Conservation (phyloP, 2,888 invertebrate genomes). For the Nowickia ferox region DNA sequence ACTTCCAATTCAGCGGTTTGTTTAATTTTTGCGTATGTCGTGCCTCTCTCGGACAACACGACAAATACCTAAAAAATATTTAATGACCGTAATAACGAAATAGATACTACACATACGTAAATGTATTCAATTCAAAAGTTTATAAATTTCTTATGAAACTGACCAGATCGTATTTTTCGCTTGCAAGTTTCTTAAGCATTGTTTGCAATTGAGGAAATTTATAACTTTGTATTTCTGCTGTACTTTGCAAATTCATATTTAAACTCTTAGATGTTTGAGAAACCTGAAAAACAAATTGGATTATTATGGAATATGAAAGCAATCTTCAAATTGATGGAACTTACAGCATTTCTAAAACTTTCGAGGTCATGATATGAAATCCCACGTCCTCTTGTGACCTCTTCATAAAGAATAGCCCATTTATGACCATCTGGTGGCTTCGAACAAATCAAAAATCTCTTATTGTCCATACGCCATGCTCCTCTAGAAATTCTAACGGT, state of each 20-base stretch:
- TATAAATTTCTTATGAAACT: slow-evolving; percentile 69
- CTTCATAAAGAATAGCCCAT: slow-evolving; percentile 78
- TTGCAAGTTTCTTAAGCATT: slow-evolving; percentile 74
- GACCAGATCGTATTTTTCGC: slow-evolving; percentile 84
- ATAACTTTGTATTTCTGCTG: slow-evolving; percentile 69
- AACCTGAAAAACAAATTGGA: slow-evolving; percentile 69
- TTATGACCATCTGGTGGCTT: slow-evolving; percentile 70
- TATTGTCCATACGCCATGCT: slow-evolving; percentile 76
- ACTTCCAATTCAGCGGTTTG: slow-evolving; percentile 87
- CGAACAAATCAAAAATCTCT: slow-evolving; percentile 71
- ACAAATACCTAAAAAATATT: slow-evolving; percentile 82
- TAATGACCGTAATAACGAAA: background rate
- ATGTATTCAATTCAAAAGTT: background rate
- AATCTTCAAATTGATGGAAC: background rate
- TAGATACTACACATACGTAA: background rate
- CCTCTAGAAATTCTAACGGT: slow-evolving; percentile 73
- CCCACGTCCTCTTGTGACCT: slow-evolving; percentile 31
- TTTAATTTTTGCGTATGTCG: slow-evolving; percentile 85
- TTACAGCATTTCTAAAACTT: slow-evolving; percentile 42
- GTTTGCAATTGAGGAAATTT: slow-evolving; percentile 8
- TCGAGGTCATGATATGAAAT: slow-evolving; percentile 64
- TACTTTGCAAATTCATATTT: slow-evolving; percentile 74
- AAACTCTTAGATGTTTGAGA: slow-evolving; percentile 61
- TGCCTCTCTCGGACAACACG: slow-evolving; percentile 84
- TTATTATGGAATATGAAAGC: background rate